Evolutionary conservation across 2,797 vertebrate species (phyloP), one percentile per base, ranked within the genome.

Genomic region (Sorex maritimensis): DNA sequence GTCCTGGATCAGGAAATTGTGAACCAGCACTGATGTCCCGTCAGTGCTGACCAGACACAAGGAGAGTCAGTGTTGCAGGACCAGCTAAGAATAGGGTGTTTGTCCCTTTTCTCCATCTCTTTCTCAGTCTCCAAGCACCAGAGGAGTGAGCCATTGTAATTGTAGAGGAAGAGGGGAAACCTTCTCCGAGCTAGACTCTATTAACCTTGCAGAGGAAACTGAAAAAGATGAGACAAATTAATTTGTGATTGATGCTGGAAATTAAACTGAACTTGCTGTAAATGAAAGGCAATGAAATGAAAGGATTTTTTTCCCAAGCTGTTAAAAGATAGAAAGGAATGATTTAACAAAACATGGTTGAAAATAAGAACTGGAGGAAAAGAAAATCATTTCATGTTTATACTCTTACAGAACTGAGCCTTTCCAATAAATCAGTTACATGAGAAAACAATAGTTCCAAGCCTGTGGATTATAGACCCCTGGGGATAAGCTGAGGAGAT

Each of bases 371-470:
- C 21, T 19, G 23, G 55, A 77, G 63, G 74, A 46, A 86, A 88
- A 84, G 24, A 83, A 91, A 92, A 55, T 14, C 10, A 85, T 90
- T 94, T 94, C 69, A 44, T 94, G 78, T 78, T 92, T 93, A 88
- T 87, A 90, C 13, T 85, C 15, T 86, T 46, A 55, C 6, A 77
- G 82, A 89, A 71, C 4, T 90, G 82, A 92, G 63, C 44, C 68
- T 90, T 95, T 92, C 55, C 82, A 86, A 92, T 97, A 95, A 92
- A 93, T 90, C 93, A 86, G 75, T 86, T 90, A 75, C 68, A 87
- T 52, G 84, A 91, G 83, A 77, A 96, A 95, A 92, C 55, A 92
- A 65, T 81, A 82, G 44, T 91, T 92, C 52, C 15, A 82, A 67
- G 75, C 19, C 67, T 90, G 55, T 86, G 80, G 67, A 79, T 92